Evolutionary conservation across 2,797 vertebrate genomes (phyloP).

Genomic region (Etheostoma perlongum): DNA sequence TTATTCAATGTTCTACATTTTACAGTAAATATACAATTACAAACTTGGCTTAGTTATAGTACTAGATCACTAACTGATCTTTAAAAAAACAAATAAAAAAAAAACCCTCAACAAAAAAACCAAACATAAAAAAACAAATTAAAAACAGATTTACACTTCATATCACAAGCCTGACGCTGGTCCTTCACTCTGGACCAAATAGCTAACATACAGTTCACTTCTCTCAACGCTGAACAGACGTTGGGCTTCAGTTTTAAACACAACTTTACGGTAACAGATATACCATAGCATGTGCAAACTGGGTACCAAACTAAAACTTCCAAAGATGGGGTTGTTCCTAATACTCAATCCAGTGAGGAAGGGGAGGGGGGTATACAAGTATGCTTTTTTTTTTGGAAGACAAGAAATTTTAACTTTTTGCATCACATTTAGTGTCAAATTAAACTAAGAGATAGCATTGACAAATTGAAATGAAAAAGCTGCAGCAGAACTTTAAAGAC

Average conservation of each 20-base stretch:
- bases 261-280: slow-evolving; percentile 82
- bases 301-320: slow-evolving; percentile 84
- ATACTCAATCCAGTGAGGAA: slow-evolving; percentile 75
- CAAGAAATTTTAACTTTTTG: slow-evolving; percentile 88
- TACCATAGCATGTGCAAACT: slow-evolving; percentile 85
- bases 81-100: slow-evolving; percentile 79
- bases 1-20: slow-evolving; percentile 99
- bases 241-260: slow-evolving; percentile 83
- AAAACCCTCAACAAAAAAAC: slow-evolving; percentile 32
- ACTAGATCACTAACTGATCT: slow-evolving; percentile 96
- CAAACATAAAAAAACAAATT: slow-evolving; percentile 54
- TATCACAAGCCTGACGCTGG: slow-evolving; percentile 91
- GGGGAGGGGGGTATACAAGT: slow-evolving; percentile 63
- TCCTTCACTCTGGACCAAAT: slow-evolving; percentile 86
- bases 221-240: slow-evolving; percentile 82
- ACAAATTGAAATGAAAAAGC: slow-evolving; percentile 74
- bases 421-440: slow-evolving; percentile 90
- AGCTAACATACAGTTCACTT: slow-evolving; percentile 86
- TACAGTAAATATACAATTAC: slow-evolving; percentile 99
- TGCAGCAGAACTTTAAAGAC: slow-evolving; percentile 81
- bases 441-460: slow-evolving; percentile 73
- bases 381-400: slow-evolving; percentile 86
- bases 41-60: slow-evolving; percentile 99
- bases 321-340: slow-evolving; percentile 82
- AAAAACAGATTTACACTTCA: slow-evolving; percentile 93